A percentile compares a stretch with the other conserved stretches of the same genome.
Evolutionary conservation across 2,113 vertebrate species (phyloP).

Genomic region (Myxocyprinus asiaticus): DNA sequence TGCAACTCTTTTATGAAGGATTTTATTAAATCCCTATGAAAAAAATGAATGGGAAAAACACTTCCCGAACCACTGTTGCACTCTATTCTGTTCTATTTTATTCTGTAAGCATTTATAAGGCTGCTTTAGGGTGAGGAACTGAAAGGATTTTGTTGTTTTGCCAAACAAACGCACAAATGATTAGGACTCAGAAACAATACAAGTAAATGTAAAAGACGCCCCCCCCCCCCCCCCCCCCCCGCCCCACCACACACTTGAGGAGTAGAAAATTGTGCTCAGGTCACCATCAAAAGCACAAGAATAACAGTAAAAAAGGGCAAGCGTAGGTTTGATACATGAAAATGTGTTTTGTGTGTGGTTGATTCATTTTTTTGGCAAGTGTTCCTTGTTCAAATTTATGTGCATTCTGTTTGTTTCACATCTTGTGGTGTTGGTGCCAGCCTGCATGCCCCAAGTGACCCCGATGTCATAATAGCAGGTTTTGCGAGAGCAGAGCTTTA

Average conservation of each 20-base stretch:
- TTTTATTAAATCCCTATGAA: no score
- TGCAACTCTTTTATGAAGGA: no score
- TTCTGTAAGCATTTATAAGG: no score
- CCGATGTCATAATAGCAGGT: not conserved
- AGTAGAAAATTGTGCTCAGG: not conserved
- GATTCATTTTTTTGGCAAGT: not conserved
- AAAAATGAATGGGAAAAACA: no score
- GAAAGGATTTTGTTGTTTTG: not conserved
- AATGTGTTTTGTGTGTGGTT: not conserved
- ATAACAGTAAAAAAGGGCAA: not conserved
- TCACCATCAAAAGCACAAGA: not conserved
- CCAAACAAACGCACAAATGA: not conserved
- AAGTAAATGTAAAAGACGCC: no score
- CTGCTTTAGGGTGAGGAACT: not conserved
- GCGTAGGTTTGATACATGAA: not conserved
- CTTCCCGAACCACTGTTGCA: no score
- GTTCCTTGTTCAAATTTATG: not conserved
- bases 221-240: no score
- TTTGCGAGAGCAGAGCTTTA: not conserved
- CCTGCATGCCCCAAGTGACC: not conserved
- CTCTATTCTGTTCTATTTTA: no score
- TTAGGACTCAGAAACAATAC: not conserved
- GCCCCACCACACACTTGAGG: no score
- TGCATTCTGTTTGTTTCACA: not conserved
- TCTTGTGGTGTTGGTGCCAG: constrained; percentile 1